Conservation (phyloP, 2,113 vertebrate genomes). For the Urocynchramus pylzowi region DNA sequence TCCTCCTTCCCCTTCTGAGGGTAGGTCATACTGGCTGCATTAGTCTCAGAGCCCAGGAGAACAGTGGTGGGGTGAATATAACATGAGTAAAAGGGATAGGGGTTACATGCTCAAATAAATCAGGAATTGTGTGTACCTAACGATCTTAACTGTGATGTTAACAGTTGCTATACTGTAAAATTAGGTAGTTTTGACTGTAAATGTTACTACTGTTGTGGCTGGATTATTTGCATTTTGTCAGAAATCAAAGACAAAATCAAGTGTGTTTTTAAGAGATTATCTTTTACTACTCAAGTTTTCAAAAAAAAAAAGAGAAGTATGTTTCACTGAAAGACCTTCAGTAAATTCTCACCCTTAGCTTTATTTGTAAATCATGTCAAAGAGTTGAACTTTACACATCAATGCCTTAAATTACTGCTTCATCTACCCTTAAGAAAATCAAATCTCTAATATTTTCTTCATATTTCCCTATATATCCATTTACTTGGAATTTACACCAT, state of each 20-base stretch:
- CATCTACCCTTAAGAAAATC: neutral
- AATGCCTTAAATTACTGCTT: neutral
- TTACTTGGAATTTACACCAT: neutral
- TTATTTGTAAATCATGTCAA: neutral
- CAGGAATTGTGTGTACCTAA: neutral
- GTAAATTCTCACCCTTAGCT: neutral
- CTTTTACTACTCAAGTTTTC: neutral
- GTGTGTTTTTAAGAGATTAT: neutral
- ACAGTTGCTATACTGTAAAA: neutral
- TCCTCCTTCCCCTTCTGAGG: neutral
- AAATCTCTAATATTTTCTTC: neutral
- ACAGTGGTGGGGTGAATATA: neutral
- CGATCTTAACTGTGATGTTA: neutral
- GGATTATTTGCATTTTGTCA: neutral
- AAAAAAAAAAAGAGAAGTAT: neutral
- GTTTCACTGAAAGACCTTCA: neutral
- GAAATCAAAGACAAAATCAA: neutral
- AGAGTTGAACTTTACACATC: neutral
- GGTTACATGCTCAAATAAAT: neutral
- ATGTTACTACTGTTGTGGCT: neutral
- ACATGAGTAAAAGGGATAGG: neutral
- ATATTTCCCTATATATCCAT: neutral
- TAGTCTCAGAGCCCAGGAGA: neutral
- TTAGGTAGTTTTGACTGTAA: neutral
- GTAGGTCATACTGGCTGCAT: neutral